Conservation (phyloP, 1,140 invertebrate genomes). For the Solenopsis fugax region DNA sequence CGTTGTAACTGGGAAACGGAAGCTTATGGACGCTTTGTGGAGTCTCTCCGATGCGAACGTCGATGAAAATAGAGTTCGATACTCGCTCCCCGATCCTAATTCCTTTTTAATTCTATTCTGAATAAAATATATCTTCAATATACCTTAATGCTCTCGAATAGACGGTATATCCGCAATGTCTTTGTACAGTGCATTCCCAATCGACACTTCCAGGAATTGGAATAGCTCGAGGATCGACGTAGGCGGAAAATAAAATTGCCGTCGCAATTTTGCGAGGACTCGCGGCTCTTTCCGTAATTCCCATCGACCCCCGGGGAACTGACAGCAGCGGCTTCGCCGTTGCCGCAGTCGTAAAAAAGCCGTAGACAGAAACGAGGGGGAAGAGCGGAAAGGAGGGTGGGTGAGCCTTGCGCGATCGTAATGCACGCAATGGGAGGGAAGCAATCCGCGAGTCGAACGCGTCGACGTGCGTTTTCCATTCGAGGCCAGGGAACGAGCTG, state of each 20-base stretch:
- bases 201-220: conserved; percentile 28
- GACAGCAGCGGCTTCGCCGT: conserved; percentile 39
- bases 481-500: background rate
- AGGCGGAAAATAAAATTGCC: conserved; percentile 43
- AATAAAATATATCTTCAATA: background rate
- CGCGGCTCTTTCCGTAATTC: conserved; percentile 44
- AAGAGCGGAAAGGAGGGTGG: background rate
- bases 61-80: background rate
- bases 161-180: background rate
- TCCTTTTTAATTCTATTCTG: background rate
- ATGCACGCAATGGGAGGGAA: conserved; percentile 36
- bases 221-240: conserved; percentile 18
- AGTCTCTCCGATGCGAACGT: background rate
- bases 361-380: background rate
- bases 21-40: background rate
- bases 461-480: conserved; percentile 40
- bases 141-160: background rate
- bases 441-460: conserved; percentile 40
- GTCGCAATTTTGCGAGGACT: conserved; percentile 27
- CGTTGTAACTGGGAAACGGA: background rate
- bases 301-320: conserved; percentile 6
- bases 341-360: conserved; percentile 39
- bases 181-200: background rate
- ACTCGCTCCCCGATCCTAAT: background rate
- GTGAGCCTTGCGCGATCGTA: conserved; percentile 34